Evolutionary conservation across 2,888 invertebrate genomes (phyloP), one percentile per base, ranked within the genome.

Genomic region (Scaeva pyrastri): DNA sequence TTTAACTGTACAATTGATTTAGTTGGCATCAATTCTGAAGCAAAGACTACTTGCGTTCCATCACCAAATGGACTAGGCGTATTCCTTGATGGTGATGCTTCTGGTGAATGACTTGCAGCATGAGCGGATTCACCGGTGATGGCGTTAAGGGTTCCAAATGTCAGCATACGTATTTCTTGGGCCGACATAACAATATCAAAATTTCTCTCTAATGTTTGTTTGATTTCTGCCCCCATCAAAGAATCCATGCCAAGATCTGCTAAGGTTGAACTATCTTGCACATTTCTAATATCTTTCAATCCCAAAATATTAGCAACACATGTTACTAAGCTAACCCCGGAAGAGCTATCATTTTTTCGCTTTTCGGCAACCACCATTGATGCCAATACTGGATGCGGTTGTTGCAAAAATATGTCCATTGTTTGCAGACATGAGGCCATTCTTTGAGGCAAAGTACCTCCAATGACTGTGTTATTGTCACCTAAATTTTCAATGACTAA

Each of bases 181-280:
- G 98, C 97, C 86, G 97, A 96, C 85, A 99, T 94, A 23, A 97
- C 96, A 79, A 99, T 93, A 92, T 99, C 98, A 93, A 96, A 98
- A 90, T 97, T 97, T 76, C 98, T 94, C 92, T 98, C 98, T 72
- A 99, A 93, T 0, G 97, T 97, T 93, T 98, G 98, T 92, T 99
- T 99, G 90, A 99, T 98, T 94, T 99, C 99, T 1, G 99, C 98
- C 58, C 98, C 98, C 99, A 99, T 99, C 88, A 99, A 93, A 2
- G 99, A 99, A 92, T 99, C 99, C 96, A 99, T 97, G 84, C 99
- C 99, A 50, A 99, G 94, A 92, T 99, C 99, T 36, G 98, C 97
- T 60, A 99, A 93, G 52, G 96, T 96, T 5, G 96, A 95, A 36
- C 94, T 94, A 52, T 95, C 94, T 85, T 97, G 95, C 39, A 98